phyloP scores from a whole-genome alignment of 2,888 invertebrate genomes.

The Crocallis elinguaria region DNA sequence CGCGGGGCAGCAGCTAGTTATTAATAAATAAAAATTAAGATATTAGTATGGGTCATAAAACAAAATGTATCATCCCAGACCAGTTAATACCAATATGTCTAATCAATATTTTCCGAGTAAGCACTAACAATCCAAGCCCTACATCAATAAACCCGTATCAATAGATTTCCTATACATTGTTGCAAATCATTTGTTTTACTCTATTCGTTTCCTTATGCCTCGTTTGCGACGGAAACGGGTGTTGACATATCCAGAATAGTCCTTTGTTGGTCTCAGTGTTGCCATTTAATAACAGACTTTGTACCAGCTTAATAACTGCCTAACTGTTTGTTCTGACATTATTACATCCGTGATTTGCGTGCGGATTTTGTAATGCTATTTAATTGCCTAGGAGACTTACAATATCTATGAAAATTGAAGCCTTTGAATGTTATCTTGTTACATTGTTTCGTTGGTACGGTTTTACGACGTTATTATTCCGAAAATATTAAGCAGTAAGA shows the following conservation, averaged over 20 bases:
- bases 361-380: slow-evolving; percentile 6
- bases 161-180: slow-evolving; percentile 52
- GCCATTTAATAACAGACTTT: slow-evolving; percentile 44
- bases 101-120: no score
- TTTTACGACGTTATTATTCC: no score
- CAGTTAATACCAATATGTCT: no score
- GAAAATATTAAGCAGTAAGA: no score
- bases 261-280: slow-evolving; percentile 66
- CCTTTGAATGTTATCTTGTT: not conserved
- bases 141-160: slow-evolving; percentile 18
- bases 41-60: no score
- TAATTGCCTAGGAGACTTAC: not conserved
- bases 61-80: no score
- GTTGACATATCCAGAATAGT: slow-evolving; percentile 75
- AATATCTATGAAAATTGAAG: not conserved
- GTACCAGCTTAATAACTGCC: slow-evolving; percentile 28
- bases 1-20: no score
- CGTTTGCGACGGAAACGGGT: slow-evolving; percentile 62
- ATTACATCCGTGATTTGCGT: slow-evolving; percentile 18
- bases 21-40: no score
- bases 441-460: not conserved
- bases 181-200: slow-evolving; percentile 67
- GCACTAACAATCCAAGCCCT: not conserved
- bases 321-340: slow-evolving; percentile 25
- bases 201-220: slow-evolving; percentile 67